A percentile compares a stretch with the other conserved stretches of the same genome.
phyloP scores from a whole-genome alignment of 2,797 vertebrate genomes.

The Esox masquinongy region DNA sequence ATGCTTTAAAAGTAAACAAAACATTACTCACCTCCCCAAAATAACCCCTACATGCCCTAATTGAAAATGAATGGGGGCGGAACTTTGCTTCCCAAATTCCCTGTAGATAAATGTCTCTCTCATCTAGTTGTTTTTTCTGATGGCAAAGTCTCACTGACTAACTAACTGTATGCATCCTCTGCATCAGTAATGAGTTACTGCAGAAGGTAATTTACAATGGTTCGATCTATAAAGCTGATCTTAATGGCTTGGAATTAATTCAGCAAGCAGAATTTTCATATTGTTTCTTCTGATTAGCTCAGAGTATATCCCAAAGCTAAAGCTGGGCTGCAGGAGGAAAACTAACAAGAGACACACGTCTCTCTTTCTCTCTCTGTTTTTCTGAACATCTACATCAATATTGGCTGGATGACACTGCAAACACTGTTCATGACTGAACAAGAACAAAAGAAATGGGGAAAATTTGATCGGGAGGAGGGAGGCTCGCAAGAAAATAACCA shows the following conservation, averaged over 20 bases:
- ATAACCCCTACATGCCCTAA: no score
- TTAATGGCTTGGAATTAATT: no score
- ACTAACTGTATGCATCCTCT: not conserved
- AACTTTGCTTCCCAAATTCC: no score
- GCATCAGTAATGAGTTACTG: slow-evolving; percentile 8
- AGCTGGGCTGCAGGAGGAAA: not conserved
- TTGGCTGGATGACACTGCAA: no score
- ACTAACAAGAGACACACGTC: not conserved
- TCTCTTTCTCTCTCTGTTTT: not conserved
- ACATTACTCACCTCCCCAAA: no score
- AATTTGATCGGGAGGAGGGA: slow-evolving; percentile 11
- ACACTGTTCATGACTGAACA: slow-evolving; percentile 10
- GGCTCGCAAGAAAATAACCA: slow-evolving; percentile 6
- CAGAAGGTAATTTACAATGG: not conserved
- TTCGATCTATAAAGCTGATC: no score
- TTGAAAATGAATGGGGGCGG: no score
- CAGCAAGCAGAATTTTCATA: no score
- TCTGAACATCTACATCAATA: not conserved
- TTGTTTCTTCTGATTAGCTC: no score
- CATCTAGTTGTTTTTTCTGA: slow-evolving; percentile 22
- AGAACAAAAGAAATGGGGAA: not conserved
- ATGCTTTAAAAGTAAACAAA: no score
- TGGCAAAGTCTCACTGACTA: slow-evolving; percentile 14
- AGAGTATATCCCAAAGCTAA: no score
- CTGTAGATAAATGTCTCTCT: not conserved